Base-by-base conservation (phyloP, 2,113 vertebrate genomes). In the Sinocyclocheilus anshuiensis region DNA sequence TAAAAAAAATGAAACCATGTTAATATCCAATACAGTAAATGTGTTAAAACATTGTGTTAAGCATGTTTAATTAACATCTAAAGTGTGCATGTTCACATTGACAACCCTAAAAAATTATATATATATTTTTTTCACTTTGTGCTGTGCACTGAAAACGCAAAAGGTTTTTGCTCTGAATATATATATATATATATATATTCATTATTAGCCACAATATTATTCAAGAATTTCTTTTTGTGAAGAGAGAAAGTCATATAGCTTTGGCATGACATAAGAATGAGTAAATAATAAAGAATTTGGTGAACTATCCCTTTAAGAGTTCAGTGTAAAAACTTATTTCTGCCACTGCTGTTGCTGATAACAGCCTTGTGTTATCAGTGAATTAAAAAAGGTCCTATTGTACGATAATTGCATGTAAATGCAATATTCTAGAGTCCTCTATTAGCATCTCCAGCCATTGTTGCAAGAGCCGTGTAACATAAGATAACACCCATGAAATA, bases 401-500 rank as follows among this genome's bases (percentile, higher is more conserved):
- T n/a, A 42, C 2, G n/a, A 76, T 15, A 48, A 80, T 42, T 80
- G 33, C 18, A 61, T 80, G 77, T 42, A 79, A 42, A 79, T 42
- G 33, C 16, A 80, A 61, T 61, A 12, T 36, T 20, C 24, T 50
- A 76, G 45, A 50, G 5, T 61, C 8, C n/a, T 59, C 12, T 15
- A 79, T 39, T 39, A 39, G 10, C 4, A 79, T 79, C 16, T 57
- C 55, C 77, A 61, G 29, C 77, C 55, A 61, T 79, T 79, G 77
- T 79, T 79, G 77, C 7, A 59, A 59, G 48, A 55, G 15, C 8
- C 18, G 4, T 36, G 77, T 39, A 39, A 79, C 20, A n/a, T 33
- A 79, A 61, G 77, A 61, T 79, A 61, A 80, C 77, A 80, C 29
- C 55, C 77, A 80, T 61, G 77, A 80, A 80, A 67, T 81, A 29